phyloP scores from a whole-genome alignment of 2,888 invertebrate species.

The Acanthopleura granulata region DNA sequence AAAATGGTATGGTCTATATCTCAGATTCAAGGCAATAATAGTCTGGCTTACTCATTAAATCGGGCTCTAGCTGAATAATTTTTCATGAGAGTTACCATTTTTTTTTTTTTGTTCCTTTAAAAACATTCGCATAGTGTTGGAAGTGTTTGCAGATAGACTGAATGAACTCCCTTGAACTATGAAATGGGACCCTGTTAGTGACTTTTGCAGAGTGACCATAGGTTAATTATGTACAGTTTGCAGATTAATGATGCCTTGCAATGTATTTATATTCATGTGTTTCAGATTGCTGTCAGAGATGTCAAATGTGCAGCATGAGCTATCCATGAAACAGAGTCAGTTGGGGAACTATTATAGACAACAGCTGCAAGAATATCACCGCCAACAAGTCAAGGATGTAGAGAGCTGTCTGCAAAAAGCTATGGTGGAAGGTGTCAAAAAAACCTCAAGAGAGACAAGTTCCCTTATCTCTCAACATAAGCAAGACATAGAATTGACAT shows the following conservation, averaged over 20 bases:
- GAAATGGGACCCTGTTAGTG: no score
- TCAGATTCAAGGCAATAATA: not conserved
- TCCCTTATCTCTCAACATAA: not conserved
- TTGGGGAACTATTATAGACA: slow-evolving; percentile 35
- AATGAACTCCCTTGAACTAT: no score
- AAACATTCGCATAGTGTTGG: not conserved
- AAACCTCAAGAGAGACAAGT: not conserved
- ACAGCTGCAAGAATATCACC: not conserved
- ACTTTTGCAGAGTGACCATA: no score
- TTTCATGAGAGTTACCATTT: not conserved
- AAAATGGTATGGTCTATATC: no score
- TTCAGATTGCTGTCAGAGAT: slow-evolving; percentile 31
- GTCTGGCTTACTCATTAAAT: not conserved
- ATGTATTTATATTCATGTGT: not conserved
- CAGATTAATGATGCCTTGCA: no score
- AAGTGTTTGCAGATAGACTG: not conserved
- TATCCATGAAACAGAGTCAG: slow-evolving; percentile 40
- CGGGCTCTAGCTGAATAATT: not conserved
- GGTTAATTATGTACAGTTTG: no score
- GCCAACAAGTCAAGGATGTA: not conserved
- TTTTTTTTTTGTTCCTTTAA: not conserved
- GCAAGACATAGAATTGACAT: not conserved
- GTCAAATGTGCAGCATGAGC: slow-evolving; percentile 33
- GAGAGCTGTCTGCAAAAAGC: slow-evolving; percentile 25
- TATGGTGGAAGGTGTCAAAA: not conserved